These are phyloP conservation scores for Hypanus sabinus DNA, from an alignment of 2,113 vertebrate species.

Conservation along the genomic window DNA sequence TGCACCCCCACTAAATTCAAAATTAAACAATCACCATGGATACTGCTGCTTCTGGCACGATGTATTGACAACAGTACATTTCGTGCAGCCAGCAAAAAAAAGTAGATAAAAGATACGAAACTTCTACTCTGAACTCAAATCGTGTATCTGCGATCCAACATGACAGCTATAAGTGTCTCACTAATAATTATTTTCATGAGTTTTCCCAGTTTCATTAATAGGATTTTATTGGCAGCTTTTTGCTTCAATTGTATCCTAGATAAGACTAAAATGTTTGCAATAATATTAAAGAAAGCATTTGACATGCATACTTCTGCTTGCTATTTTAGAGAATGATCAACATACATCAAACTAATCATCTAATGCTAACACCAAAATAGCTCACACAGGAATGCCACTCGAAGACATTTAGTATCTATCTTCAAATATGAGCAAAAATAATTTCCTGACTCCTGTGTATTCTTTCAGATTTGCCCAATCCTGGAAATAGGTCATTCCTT, in stretches of 20 bases:
- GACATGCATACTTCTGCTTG: neutral
- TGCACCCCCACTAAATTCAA: neutral
- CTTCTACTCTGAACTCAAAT: neutral
- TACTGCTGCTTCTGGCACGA: neutral
- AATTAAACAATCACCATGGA: neutral
- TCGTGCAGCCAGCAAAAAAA: neutral
- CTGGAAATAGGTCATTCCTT: neutral
- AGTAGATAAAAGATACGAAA: neutral
- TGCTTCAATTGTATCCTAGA: neutral
- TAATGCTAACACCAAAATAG: neutral
- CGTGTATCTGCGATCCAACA: neutral
- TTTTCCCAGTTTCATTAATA: neutral
- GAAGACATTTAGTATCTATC: neutral
- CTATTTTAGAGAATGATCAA: neutral
- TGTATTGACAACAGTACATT: neutral
- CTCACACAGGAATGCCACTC: neutral
- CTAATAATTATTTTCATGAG: neutral
- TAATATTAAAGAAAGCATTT: neutral
- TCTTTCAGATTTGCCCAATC: neutral
- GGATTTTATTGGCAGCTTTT: neutral
- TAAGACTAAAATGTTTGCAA: neutral
- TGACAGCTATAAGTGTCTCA: neutral
- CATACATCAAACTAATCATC: neutral
- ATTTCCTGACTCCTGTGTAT: neutral
- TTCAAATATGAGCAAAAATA: neutral